These are phyloP conservation scores for Lepeophtheirus salmonis DNA, from an alignment of 1,140 invertebrate genomes.

Conservation along the genomic window DNA sequence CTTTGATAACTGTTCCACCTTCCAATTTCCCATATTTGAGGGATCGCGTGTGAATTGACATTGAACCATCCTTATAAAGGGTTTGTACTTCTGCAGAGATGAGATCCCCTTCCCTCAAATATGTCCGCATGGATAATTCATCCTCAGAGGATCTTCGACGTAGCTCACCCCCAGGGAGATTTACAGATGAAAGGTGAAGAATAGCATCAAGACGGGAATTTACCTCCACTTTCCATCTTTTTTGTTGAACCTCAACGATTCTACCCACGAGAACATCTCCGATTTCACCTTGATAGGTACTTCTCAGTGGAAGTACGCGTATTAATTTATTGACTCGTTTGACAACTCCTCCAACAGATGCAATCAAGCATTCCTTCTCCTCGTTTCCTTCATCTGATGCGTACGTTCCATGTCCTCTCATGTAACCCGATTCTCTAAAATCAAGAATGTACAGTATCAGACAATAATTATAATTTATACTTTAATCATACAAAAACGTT, in stretches of 20 bases:
- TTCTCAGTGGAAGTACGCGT: slow-evolving; percentile 69
- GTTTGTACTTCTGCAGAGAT: slow-evolving; percentile 94
- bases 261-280: slow-evolving; percentile 91
- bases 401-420: slow-evolving; percentile 85
- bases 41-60: slow-evolving; percentile 85
- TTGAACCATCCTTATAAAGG: slow-evolving; percentile 67
- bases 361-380: slow-evolving; percentile 51
- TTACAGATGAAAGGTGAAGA: slow-evolving; percentile 74
- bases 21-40: slow-evolving; percentile 87
- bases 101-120: slow-evolving; percentile 84
- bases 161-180: slow-evolving; percentile 88
- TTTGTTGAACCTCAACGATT: slow-evolving; percentile 72
- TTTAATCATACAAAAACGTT: neutral
- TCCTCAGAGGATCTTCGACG: slow-evolving; percentile 62
- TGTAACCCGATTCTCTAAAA: slow-evolving; percentile 12
- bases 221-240: slow-evolving; percentile 86
- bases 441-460: neutral
- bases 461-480: neutral
- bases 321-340: slow-evolving; percentile 88
- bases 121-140: slow-evolving; percentile 88
- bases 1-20: slow-evolving; percentile 74
- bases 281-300: slow-evolving; percentile 53
- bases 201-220: slow-evolving; percentile 74
- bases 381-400: slow-evolving; percentile 35
- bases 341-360: slow-evolving; percentile 80